Evolutionary conservation across 30 jellyfish, hydroid and myxozoan genomes (phyloP), one percentile per base, ranked within the genome.

Genomic region (Turritopsis dohrnii): DNA sequence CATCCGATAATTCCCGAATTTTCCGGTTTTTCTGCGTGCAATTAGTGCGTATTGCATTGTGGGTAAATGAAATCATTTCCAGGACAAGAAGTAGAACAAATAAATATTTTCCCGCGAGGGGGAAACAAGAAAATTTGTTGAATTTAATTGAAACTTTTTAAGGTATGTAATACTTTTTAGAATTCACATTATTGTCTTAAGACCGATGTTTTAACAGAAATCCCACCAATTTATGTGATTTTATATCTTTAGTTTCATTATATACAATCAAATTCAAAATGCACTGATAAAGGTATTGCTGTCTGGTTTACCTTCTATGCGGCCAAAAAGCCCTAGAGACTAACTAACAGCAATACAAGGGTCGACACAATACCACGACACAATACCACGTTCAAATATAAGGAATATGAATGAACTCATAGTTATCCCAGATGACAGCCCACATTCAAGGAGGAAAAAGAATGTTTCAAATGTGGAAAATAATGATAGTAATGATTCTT

Each of bases 381-480:
- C n/a, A n/a, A n/a, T 13, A 41, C 5, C 60, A 41, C 60, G 5
- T 41, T 13, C 5, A 41, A 41, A 5, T 3, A 41, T 3, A 41
- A 41, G 60, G 60, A 22, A 74, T 22, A 87, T 88, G 79, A 75
- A 82, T 65, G 98, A 93, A 84, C 94, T 95, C 9, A 93, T 93
- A 13, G 90, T 93, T 23, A 93, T 93, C 75, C 96, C 95, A 1
- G 98, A 93, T 85, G 98, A 93, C 86, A 83, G 96, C 16, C 98
- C 98, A 30, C 90, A 86, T 25, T 75, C 77, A 74, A 69, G 81
- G 71, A 86, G 82, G 54, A 90, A 80, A 8, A 88, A 82, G 27
- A 80, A 85, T 23, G 65, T 87, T 23, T 81, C 89, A 31, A 82
- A 88, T 53, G 76, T 65, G n/a, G 92, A 83, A 65, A 87, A 81